Base-by-base conservation (phyloP, 2,113 vertebrate species). In the Scopus umbretta region DNA sequence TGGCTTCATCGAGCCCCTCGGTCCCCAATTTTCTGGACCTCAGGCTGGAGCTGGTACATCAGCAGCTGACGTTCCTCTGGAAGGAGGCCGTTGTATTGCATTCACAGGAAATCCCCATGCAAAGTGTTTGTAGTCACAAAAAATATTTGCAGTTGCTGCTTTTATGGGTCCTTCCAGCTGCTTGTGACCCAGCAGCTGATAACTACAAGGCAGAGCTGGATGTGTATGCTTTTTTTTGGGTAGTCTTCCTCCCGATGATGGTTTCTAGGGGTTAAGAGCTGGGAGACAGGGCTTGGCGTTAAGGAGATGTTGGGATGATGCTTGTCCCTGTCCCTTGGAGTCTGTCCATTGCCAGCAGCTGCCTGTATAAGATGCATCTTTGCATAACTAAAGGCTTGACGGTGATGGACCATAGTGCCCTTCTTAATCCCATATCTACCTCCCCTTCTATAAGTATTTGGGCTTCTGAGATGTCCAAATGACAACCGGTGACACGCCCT, bases 31-130 rank as follows among this genome's bases (percentile, higher is more conserved):
- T 68, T 29, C 40, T 32, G 53, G 25, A 23, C 26, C 38, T 36
- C 5, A 4, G 72, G 38, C 53, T 40, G 49, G 56, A 58, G 15
- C 10, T 63, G 75, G 38, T 10, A 6, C n/a, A 14, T 15, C 45
- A 13, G 62, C 27, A 61, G 32, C 62, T 34, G 62, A 16, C 8
- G 18, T 4, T 53, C 18, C 50, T 45, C 49, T 20, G 58, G 63
- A 40, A 86, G 26, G 50, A 29, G 17, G 20, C 4, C 1, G 5
- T 16, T 15, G 42, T 11, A 0, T 11, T 6, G 34, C 1, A 0
- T 49, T 59, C 15, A 9, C 1, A 0, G 8, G 49, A 23, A 17
- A 36, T 11, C 42, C 13, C 34, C 13, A 2, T 3, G 10, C 25
- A 29, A 34, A 47, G 9, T 2, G 7, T 29, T 56, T 8, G n/a